Evolutionary conservation across 2,113 vertebrate genomes (phyloP).

Genomic region (Okapia johnstoni): DNA sequence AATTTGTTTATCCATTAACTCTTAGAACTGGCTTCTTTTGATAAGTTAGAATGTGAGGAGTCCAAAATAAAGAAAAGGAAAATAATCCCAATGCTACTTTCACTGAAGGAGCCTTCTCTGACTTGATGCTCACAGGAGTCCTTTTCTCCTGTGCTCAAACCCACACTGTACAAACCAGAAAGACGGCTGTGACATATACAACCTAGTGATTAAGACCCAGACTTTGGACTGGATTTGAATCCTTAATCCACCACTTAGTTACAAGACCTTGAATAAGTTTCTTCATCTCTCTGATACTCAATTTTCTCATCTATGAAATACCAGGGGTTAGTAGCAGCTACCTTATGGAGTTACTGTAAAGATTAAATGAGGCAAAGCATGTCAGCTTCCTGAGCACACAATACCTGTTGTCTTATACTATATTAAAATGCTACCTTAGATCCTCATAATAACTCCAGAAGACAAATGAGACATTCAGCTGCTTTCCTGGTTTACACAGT

Average conservation of each 20-base stretch:
- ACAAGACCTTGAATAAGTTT: neutral
- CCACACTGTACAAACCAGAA: neutral
- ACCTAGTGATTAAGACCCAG: neutral
- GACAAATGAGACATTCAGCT: neutral
- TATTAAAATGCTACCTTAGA: neutral
- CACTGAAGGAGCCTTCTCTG: neutral
- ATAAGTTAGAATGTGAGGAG: neutral
- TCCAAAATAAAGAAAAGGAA: neutral
- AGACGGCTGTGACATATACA: neutral
- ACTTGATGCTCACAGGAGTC: neutral
- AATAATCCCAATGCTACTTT: neutral
- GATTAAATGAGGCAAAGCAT: neutral
- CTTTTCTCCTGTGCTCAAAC: neutral
- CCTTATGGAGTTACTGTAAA: neutral
- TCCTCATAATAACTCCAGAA: neutral
- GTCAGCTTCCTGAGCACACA: neutral
- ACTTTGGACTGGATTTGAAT: neutral
- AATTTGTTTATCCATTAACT: neutral
- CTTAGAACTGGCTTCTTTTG: neutral
- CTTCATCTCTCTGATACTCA: neutral
- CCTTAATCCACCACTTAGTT: neutral
- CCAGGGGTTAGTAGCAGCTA: neutral
- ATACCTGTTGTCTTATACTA: neutral
- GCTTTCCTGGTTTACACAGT: neutral
- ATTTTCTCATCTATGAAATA: neutral